phyloP scores from a whole-genome alignment of 2,113 vertebrate genomes.

The Piaya cayana region DNA sequence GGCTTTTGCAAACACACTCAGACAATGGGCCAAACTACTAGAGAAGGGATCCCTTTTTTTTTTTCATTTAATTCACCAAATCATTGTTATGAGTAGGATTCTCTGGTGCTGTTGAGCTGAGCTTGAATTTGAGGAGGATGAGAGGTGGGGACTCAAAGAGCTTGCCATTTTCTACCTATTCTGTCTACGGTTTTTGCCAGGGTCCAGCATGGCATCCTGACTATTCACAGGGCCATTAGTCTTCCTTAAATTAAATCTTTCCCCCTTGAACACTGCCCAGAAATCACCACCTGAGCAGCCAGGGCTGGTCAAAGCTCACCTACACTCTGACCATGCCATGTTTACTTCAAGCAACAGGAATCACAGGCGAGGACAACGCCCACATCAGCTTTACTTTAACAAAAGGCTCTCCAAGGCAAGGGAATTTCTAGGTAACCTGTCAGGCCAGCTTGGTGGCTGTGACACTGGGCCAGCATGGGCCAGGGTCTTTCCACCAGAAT shows the following conservation, averaged over 20 bases:
- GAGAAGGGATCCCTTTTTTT: not conserved
- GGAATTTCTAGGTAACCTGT: not conserved
- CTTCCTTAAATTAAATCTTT: not conserved
- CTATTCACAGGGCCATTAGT: not conserved
- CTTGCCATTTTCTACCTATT: not conserved
- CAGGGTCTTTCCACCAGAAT: not conserved
- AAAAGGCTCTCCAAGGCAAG: not conserved
- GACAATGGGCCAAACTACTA: not conserved
- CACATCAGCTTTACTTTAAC: not conserved
- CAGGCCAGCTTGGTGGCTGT: not conserved
- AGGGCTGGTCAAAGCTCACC: conserved; percentile 17
- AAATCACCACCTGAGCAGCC: not conserved
- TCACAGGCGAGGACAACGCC: not conserved
- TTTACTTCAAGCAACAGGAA: not conserved
- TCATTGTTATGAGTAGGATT: not conserved
- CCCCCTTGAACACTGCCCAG: not conserved
- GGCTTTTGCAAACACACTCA: not conserved
- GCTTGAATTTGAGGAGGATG: not conserved
- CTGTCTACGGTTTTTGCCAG: not conserved
- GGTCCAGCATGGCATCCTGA: not conserved
- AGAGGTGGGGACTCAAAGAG: not conserved
- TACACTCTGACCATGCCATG: not conserved
- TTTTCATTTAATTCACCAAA: not conserved
- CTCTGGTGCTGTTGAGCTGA: not conserved
- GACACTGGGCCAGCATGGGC: not conserved